These are phyloP conservation scores for Fragum fragum DNA, from an alignment of 2,888 invertebrate species.

Conservation along the genomic window DNA sequence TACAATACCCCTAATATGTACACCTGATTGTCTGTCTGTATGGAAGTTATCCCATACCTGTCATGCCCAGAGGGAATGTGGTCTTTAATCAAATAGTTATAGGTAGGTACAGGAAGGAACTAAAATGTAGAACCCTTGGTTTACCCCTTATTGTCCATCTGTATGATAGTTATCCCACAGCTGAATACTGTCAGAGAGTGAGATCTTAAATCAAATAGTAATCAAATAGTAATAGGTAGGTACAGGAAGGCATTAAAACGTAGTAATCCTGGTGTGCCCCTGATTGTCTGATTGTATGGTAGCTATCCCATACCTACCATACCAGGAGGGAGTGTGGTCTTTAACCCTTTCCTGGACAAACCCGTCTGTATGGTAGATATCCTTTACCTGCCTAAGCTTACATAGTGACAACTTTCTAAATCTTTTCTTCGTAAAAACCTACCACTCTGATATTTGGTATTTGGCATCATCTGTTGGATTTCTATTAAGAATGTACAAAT, in stretches of 20 bases:
- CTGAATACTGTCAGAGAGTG: neutral
- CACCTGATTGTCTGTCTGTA: constrained; percentile 70
- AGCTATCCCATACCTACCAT: constrained; percentile 55
- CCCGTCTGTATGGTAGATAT: too few species aligned
- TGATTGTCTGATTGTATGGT: constrained; percentile 68
- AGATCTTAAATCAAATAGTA: neutral
- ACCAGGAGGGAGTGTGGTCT: neutral
- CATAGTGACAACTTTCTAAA: too few species aligned
- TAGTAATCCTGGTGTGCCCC: constrained; percentile 48
- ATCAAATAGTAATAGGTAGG: neutral
- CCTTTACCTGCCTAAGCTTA: too few species aligned
- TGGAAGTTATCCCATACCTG: constrained; percentile 58
- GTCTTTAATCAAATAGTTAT: constrained; percentile 44
- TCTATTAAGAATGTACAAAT: too few species aligned
- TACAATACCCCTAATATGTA: neutral
- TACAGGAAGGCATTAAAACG: constrained; percentile 24
- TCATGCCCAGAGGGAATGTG: constrained; percentile 15
- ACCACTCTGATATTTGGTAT: too few species aligned
- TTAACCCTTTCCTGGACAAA: too few species aligned
- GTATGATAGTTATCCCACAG: constrained; percentile 56
- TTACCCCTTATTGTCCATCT: constrained; percentile 71
- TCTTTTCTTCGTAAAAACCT: too few species aligned
- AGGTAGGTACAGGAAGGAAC: constrained; percentile 35
- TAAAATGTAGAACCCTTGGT: too few species aligned
- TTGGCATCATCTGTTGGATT: too few species aligned